phyloP scores from a whole-genome alignment of 2,888 invertebrate species.

The Caradrina clavipalpis region DNA sequence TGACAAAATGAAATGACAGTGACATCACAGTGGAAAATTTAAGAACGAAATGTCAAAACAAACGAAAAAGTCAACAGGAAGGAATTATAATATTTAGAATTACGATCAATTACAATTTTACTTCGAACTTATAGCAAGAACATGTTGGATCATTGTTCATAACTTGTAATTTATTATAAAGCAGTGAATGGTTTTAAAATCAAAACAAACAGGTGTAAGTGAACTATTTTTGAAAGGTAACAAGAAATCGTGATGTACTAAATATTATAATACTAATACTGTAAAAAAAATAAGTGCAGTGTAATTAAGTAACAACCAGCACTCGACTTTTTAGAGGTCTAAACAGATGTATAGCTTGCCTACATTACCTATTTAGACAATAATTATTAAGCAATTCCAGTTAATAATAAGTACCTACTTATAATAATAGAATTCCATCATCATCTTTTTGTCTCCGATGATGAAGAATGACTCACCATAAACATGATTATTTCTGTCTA shows the following conservation, averaged over 20 bases:
- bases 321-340: neutral
- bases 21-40: conserved; percentile 14
- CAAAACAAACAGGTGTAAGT: conserved; percentile 1
- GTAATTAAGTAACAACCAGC: neutral
- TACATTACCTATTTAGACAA: neutral
- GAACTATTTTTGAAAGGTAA: neutral
- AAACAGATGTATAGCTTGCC: neutral
- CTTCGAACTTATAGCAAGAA: neutral
- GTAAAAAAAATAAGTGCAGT: neutral
- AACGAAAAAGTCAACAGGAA: conserved; percentile 16
- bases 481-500: neutral
- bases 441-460: neutral
- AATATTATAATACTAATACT: neutral
- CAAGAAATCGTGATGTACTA: neutral
- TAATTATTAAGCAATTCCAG: neutral
- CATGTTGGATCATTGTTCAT: conserved; percentile 5
- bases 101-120: neutral
- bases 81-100: neutral
- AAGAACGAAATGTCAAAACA: conserved; percentile 34
- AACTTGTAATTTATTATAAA: conserved; percentile 4
- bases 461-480: conserved; percentile 4
- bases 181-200: conserved; percentile 1
- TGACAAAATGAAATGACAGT: too few relatives aligned
- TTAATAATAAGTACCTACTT: neutral
- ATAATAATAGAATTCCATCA: neutral